Base-by-base conservation (phyloP, 1,140 invertebrate genomes). In the Papilio helenus region DNA sequence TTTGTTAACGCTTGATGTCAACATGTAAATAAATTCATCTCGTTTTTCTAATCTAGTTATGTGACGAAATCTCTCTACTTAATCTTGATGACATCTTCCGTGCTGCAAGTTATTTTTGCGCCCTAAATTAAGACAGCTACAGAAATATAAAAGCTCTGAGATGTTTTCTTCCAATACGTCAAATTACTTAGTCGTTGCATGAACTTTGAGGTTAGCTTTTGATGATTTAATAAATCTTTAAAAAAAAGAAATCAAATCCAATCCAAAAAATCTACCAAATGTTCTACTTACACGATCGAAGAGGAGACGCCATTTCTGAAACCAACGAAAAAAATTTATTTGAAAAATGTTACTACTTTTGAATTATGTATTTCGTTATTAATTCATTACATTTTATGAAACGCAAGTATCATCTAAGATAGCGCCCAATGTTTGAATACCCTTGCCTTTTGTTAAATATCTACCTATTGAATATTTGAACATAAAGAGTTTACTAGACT, bases 291-390 rank as follows among this genome's bases (percentile, higher is more conserved):
- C 97, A 96, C 97, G 97, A 93, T 98, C 97, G 88, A 98, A 98
- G 51, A 98, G 95, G 79, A 97, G 95, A 79, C 97, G 96, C 97
- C 97, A 98, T 97, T 97, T 97, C 97, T 98, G 95, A 79, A 97
- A 96, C 92, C 91, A 94, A 85, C 91, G 89, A 46, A 82, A 39
- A 83, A 76, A 51, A 26, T 26, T 46, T 10, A 61, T 82, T 61
- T 29, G 72, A 46, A 80, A 29, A 3, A 76, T 0, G 23, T 10
- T 73, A 49, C 3, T 49, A 16, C 14, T 49, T 49, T 79, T 58
- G 29, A 39, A 39, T 39, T 72, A 79, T n/a, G n/a, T n/a, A n/a
- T 68, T 78, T 44, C 29, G 34, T 46, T 72, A 51, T 26, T 51
- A 3, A 73, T 72, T 10, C 18, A 82, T 72, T 44, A 72, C 20